A percentile compares a stretch with the other conserved stretches of the same genome.
Evolutionary conservation across 2,888 invertebrate species (phyloP).

Genomic region (Apamea sordens): DNA sequence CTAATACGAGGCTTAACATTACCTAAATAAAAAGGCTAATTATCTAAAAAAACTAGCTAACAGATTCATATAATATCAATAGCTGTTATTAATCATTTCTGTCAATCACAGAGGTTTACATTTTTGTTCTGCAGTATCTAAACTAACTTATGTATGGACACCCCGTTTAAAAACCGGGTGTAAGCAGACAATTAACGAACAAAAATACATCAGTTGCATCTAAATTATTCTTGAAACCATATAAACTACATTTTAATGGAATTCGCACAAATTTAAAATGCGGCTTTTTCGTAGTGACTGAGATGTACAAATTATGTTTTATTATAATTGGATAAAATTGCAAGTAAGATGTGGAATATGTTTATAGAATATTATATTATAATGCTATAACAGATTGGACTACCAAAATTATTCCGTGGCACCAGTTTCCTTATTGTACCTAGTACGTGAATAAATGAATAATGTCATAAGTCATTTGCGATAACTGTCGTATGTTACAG

Average conservation of each 20-base stretch:
- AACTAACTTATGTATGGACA: neutral
- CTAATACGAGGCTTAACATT: neutral
- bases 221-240: slow-evolving; percentile 26
- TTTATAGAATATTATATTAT: slow-evolving; percentile 8
- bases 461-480: neutral
- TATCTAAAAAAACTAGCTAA: neutral
- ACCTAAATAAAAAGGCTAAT: neutral
- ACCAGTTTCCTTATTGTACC: neutral
- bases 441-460: neutral
- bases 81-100: neutral
- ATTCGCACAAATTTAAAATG: slow-evolving; percentile 39
- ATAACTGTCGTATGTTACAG: neutral
- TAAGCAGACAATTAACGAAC: neutral
- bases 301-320: slow-evolving; percentile 45
- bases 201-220: neutral
- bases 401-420: neutral
- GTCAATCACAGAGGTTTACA: neutral
- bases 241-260: neutral
- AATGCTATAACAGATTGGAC: neutral
- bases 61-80: neutral
- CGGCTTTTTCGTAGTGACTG: slow-evolving; percentile 24
- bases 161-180: neutral
- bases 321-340: slow-evolving; percentile 22
- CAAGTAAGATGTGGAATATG: slow-evolving; percentile 10
- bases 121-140: no score